Conservation (phyloP, 2,113 vertebrate species). For the Carassius gibelio region DNA sequence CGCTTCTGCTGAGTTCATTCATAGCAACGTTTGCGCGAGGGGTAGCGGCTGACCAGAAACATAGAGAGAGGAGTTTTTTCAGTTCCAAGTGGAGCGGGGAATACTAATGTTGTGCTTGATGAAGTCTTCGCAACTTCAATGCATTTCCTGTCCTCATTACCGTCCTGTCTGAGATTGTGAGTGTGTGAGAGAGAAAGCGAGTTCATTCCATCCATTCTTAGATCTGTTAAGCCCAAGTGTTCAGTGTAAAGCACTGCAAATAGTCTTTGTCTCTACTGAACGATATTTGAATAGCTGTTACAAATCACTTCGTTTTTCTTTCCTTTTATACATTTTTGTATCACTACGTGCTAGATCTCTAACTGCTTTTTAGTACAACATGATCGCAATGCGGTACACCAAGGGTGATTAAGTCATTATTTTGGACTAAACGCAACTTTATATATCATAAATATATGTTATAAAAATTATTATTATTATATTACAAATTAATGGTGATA, state of each 20-base stretch:
- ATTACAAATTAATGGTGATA: too few relatives aligned
- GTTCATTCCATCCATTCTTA: slow-evolving; percentile 21
- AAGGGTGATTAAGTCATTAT: neutral
- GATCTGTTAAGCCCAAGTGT: neutral
- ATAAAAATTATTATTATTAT: too few relatives aligned
- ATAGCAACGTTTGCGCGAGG: slow-evolving; percentile 66
- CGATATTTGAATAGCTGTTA: slow-evolving; percentile 28
- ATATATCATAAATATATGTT: too few relatives aligned
- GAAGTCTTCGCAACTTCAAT: slow-evolving; percentile 8
- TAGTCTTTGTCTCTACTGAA: slow-evolving; percentile 25
- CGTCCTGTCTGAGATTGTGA: neutral
- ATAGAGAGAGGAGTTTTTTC: slow-evolving; percentile 3
- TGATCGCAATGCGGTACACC: neutral
- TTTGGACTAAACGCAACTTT: neutral
- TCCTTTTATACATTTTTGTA: neutral
- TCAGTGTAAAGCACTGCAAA: slow-evolving; percentile 9
- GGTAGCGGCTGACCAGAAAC: slow-evolving; percentile 13
- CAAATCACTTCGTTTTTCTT: neutral
- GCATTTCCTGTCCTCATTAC: slow-evolving; percentile 41
- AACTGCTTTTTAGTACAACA: too few relatives aligned
- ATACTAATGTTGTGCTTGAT: slow-evolving; percentile 41
- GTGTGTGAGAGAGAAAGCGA: slow-evolving; percentile 28
- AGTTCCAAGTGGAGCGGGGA: slow-evolving; percentile 1
- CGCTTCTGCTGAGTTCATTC: slow-evolving; percentile 65
- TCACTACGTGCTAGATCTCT: neutral